Conservation (phyloP, 1,140 invertebrate species). For the Pemphigus obesinymphae region DNA sequence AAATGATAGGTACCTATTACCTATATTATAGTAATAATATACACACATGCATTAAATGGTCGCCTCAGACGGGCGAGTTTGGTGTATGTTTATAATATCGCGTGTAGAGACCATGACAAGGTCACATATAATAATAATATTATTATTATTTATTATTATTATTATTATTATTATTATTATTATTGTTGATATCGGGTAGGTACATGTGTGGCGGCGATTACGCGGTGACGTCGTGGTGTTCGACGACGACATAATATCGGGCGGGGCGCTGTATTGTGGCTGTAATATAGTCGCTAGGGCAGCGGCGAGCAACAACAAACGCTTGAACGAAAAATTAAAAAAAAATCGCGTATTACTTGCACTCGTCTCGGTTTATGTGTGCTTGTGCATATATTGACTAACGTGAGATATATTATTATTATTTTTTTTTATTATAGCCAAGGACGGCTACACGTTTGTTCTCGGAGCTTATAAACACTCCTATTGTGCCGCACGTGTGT, state of each 20-base stretch:
- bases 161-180: background rate
- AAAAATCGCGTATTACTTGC: background rate
- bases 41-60: background rate
- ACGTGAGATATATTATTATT: background rate
- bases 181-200: no score
- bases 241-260: background rate
- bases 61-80: background rate
- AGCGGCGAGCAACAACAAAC: constrained; percentile 8
- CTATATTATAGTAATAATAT: background rate
- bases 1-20: no score
- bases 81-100: background rate
- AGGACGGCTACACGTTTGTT: background rate
- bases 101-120: background rate
- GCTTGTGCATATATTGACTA: background rate
- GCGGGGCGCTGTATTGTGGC: background rate
- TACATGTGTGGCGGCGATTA: background rate
- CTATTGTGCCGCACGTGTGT: no score
- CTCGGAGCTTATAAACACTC: background rate
- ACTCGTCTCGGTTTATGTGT: background rate
- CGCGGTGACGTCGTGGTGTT: background rate
- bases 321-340: background rate
- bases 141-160: background rate
- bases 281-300: background rate
- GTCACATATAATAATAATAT: background rate
- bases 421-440: background rate